phyloP scores from a whole-genome alignment of 2,113 vertebrate species.

The Anguilla japonica region DNA sequence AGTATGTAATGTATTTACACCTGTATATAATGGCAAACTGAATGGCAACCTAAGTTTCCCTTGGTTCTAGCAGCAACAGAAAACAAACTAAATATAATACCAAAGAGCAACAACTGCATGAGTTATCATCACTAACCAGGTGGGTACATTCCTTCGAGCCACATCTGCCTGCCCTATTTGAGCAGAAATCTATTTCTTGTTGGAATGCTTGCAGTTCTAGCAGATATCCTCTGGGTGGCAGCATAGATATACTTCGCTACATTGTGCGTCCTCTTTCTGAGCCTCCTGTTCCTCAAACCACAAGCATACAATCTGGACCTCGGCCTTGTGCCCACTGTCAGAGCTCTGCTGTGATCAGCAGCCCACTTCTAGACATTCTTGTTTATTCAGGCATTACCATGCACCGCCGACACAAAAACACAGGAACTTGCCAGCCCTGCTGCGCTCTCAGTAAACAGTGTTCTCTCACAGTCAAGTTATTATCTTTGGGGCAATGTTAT shows the following conservation, averaged over 20 bases:
- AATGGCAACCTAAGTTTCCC: not conserved
- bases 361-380: not conserved
- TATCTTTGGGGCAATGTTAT: not conserved
- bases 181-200: no score
- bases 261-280: not conserved
- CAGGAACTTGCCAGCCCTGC: not conserved
- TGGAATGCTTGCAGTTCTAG: not conserved
- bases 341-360: not conserved
- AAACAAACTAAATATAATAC: not conserved
- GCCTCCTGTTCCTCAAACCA: not conserved
- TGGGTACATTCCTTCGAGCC: no score
- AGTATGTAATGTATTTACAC: not conserved
- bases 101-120: not conserved
- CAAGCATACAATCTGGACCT: not conserved
- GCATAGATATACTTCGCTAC: not conserved
- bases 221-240: constrained; percentile 4
- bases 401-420: not conserved
- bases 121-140: no score
- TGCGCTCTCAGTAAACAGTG: not conserved
- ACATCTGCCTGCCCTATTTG: no score
- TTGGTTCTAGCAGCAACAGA: not conserved
- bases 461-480: not conserved
- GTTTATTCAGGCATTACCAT: not conserved
- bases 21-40: not conserved
- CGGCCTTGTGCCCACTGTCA: not conserved